These are phyloP conservation scores for Cepaea hortensis DNA, from an alignment of 2,888 invertebrate species.

Conservation along the genomic window DNA sequence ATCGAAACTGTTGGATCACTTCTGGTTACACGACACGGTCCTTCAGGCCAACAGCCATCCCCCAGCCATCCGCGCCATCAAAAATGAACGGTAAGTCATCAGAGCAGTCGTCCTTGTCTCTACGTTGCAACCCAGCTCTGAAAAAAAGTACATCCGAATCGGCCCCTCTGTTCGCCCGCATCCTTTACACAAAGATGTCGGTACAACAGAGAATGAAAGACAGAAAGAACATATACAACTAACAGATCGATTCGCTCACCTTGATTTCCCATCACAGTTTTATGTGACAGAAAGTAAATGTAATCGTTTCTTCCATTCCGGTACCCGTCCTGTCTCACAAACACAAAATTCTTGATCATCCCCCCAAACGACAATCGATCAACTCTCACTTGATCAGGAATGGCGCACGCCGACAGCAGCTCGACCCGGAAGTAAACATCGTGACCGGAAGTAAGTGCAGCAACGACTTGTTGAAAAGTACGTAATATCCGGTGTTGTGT, in stretches of 20 bases:
- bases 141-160: too few species aligned
- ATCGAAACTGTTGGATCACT: too few species aligned
- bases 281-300: constrained; percentile 15
- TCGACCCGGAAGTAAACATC: constrained; percentile 53
- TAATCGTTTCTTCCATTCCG: constrained; percentile 28
- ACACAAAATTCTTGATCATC: constrained; percentile 28
- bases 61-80: too few species aligned
- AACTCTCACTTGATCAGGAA: constrained; percentile 46
- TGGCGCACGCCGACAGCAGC: constrained; percentile 50
- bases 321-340: constrained; percentile 22
- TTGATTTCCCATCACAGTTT: constrained; percentile 26
- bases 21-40: too few species aligned
- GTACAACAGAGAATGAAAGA: too few species aligned
- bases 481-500: constrained; percentile 12
- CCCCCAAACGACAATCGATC: constrained; percentile 53
- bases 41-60: too few species aligned
- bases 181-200: too few species aligned
- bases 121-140: too few species aligned
- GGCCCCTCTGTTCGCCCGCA: too few species aligned
- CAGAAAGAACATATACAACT: too few species aligned
- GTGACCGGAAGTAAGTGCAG: constrained; percentile 52
- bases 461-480: constrained; percentile 36
- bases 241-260: neutral
- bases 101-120: too few species aligned
- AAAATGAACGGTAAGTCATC: too few species aligned